Evolutionary conservation across 2,113 vertebrate species (phyloP), one percentile per base, ranked within the genome.

Genomic region (Plestiodon gilberti): DNA sequence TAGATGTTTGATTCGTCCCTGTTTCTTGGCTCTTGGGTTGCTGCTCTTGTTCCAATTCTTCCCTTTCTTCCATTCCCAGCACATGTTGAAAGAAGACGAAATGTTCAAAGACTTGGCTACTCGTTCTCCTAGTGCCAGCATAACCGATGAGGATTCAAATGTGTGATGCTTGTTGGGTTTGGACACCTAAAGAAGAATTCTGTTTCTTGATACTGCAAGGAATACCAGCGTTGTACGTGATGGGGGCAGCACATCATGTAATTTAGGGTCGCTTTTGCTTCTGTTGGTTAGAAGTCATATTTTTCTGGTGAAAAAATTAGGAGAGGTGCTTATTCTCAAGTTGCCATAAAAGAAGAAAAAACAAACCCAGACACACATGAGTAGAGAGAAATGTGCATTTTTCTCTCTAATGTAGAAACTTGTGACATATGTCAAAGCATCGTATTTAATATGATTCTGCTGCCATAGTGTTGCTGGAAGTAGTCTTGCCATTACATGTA

Each of bases 21-120:
- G 13, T 65, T 76, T 77, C 13, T 5, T 55, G 65, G 0, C 70
- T 81, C 17, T 3, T 55, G 38, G 17, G 43, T 22, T 70, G 69
- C 65, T 14, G 80, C 7, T 25, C 13, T 18, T 71, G 17, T 25
- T 7, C 48, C 85, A 75, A 78, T 84, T 85, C 43, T 85, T 18
- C 33, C 13, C 10, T 7, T 70, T 33, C 79, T 93, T 91, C 64
- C 88, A 5, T 77, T 92, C 94, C 17, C 91, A 99, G 99, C 98
- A 99, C 94, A 99, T 99, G 99, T 87, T 99, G 73, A 99, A 99
- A 93, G 98, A 99, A 70, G 99, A 99, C 0, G 98, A 99, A 85
- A 97, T 99, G 96, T 99, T 99, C 90, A 98, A 97, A 90, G 98
- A 98, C 92, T 95, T 97, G 85, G 96, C 97, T 0, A 94, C 96